Conservation (phyloP, 2,113 vertebrate species). For the Etia nguti region DNA sequence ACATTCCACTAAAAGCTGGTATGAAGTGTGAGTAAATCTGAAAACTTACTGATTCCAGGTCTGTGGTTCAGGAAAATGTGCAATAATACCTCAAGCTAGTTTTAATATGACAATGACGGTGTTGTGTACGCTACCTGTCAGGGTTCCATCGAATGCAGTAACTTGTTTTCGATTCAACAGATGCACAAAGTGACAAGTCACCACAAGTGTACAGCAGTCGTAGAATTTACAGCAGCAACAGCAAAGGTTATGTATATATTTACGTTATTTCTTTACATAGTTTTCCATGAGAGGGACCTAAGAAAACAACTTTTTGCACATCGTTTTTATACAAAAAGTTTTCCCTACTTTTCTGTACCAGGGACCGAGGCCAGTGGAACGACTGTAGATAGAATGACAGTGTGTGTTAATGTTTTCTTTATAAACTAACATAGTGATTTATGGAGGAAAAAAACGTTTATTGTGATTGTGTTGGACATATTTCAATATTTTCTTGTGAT, state of each 20-base stretch:
- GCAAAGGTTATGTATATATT: constrained; percentile 42
- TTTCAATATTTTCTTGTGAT: constrained; percentile 68
- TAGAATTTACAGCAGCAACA: background rate
- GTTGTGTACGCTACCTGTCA: constrained; percentile 9
- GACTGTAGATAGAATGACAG: constrained; percentile 58
- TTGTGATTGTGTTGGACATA: constrained; percentile 67
- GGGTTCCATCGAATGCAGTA: constrained; percentile 34
- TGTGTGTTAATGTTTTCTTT: constrained; percentile 56
- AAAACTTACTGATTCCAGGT: constrained; percentile 18
- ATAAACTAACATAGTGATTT: constrained; percentile 52
- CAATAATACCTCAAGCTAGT: constrained; percentile 67
- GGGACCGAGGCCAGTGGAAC: constrained; percentile 57
- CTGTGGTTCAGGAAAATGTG: constrained; percentile 41
- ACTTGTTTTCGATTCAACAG: constrained; percentile 23
- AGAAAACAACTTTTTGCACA: constrained; percentile 62
- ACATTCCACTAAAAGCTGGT: constrained; percentile 30
- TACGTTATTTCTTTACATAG: constrained; percentile 17
- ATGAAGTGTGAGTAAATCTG: background rate
- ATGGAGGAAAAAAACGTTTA: constrained; percentile 39
- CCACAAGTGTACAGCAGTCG: constrained; percentile 23
- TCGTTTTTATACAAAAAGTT: constrained; percentile 37
- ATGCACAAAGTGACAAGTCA: constrained; percentile 42
- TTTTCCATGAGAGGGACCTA: constrained; percentile 49
- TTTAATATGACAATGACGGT: constrained; percentile 15
- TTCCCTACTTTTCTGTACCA: constrained; percentile 38